Conservation (phyloP, 2,797 vertebrate genomes). For the Sciaenops ocellatus region DNA sequence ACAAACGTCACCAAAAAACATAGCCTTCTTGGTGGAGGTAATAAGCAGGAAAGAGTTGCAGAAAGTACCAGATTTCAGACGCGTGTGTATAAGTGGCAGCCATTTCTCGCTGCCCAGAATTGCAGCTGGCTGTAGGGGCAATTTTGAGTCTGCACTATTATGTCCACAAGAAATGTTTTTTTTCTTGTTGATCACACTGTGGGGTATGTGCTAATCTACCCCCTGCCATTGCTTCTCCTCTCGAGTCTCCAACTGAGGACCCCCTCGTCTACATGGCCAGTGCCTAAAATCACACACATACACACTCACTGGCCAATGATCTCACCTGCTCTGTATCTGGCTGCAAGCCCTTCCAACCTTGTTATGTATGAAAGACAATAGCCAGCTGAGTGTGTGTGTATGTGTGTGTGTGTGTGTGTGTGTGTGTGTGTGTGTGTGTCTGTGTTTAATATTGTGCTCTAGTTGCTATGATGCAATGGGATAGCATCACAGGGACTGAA, state of each 20-base stretch:
- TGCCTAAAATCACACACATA: constrained; percentile 36
- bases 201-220: constrained; percentile 70
- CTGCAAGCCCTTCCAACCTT: constrained; percentile 48
- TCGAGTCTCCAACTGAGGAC: constrained; percentile 51
- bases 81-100: constrained; percentile 69
- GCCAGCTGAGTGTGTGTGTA: constrained; percentile 18
- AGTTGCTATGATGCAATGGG: constrained; percentile 69
- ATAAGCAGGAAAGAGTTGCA: constrained; percentile 56
- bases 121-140: constrained; percentile 34
- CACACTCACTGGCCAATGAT: constrained; percentile 42
- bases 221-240: constrained; percentile 60
- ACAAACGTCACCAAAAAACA: too few relatives aligned
- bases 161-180: constrained; percentile 44
- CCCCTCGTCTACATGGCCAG: constrained; percentile 21
- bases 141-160: constrained; percentile 61
- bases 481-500: constrained; percentile 57
- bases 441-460: constrained; percentile 19
- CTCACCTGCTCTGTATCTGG: constrained; percentile 64
- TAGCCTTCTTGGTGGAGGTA: too few relatives aligned
- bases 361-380: constrained; percentile 60
- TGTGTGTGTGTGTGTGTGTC: constrained; percentile 25
- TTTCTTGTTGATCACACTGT: constrained; percentile 51
- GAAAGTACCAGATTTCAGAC: constrained; percentile 69
- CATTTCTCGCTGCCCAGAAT: constrained; percentile 50
- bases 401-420: neutral